Conservation (phyloP, 1,140 invertebrate species). For the Drosophila malerkotliana region DNA sequence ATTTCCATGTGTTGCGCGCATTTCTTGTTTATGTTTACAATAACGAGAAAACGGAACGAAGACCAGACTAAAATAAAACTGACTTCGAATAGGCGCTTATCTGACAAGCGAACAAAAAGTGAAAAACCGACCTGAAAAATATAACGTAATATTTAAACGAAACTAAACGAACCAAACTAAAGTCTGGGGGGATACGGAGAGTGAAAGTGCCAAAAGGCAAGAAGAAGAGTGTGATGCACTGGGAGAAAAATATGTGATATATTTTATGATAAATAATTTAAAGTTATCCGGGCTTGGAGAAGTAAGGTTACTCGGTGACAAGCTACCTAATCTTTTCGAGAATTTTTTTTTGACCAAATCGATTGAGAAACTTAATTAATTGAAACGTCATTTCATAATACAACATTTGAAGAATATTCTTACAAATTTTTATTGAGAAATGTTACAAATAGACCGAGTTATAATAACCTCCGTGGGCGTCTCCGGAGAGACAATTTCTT, state of each 20-base stretch:
- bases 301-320: no score
- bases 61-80: constrained; percentile 13
- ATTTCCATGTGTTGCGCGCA: constrained; percentile 46
- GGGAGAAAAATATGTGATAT: neutral
- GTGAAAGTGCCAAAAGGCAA: constrained; percentile 73
- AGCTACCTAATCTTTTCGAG: no score
- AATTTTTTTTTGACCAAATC: no score
- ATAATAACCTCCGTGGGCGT: no score
- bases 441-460: no score
- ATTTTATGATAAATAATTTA: neutral
- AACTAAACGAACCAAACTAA: constrained; percentile 50
- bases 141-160: constrained; percentile 74
- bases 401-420: no score
- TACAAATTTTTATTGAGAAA: no score
- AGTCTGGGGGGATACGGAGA: constrained; percentile 56
- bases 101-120: constrained; percentile 20
- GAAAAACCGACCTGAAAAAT: constrained; percentile 26
- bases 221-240: constrained; percentile 25
- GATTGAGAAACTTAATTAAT: no score
- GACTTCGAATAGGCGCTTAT: constrained; percentile 63
- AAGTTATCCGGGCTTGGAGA: no score
- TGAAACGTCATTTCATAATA: no score
- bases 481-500: no score
- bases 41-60: constrained; percentile 37
- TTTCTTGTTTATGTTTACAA: constrained; percentile 66